These are phyloP conservation scores for Geopemphigus sp. DNA, from an alignment of 1,140 invertebrate species.

Conservation along the genomic window DNA sequence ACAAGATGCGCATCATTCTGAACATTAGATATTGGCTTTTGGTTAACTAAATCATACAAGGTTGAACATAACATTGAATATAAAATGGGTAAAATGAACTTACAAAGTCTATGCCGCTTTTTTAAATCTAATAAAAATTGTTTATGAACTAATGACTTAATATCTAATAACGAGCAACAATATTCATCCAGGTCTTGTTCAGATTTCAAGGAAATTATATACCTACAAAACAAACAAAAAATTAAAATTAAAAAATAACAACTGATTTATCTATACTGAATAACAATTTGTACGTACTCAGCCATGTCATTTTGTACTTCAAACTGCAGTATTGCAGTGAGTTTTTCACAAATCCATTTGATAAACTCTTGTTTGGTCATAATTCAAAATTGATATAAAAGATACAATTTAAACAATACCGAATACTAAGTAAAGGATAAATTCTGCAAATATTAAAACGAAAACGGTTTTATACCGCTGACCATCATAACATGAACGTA, in stretches of 20 bases:
- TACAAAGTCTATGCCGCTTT: conserved; percentile 46
- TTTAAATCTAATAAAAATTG: conserved; percentile 64
- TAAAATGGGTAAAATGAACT: conserved; percentile 41
- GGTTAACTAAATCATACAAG: conserved; percentile 1
- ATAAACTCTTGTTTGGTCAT: conserved; percentile 39
- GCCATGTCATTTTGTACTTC: conserved; percentile 65
- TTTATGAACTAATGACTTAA: conserved; percentile 64
- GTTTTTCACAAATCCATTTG: conserved; percentile 60
- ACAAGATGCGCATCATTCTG: background rate
- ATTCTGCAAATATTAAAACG: too few species aligned
- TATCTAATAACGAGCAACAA: conserved; percentile 66
- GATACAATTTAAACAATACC: too few species aligned
- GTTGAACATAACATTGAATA: conserved; percentile 5
- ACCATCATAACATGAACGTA: too few species aligned
- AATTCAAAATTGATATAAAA: background rate
- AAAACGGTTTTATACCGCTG: too few species aligned
- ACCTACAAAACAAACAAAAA: conserved; percentile 55
- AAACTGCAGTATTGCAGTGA: conserved; percentile 64
- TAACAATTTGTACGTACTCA: conserved; percentile 58
- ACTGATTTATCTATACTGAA: conserved; percentile 12
- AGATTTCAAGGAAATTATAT: conserved; percentile 65
- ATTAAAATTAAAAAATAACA: background rate
- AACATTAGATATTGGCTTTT: conserved; percentile 6
- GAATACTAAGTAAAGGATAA: too few species aligned
- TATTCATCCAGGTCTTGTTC: conserved; percentile 69